Evolutionary conservation across 2,797 vertebrate genomes (phyloP), one percentile per base, ranked within the genome.

Genomic region (Alfaro cultratus): DNA sequence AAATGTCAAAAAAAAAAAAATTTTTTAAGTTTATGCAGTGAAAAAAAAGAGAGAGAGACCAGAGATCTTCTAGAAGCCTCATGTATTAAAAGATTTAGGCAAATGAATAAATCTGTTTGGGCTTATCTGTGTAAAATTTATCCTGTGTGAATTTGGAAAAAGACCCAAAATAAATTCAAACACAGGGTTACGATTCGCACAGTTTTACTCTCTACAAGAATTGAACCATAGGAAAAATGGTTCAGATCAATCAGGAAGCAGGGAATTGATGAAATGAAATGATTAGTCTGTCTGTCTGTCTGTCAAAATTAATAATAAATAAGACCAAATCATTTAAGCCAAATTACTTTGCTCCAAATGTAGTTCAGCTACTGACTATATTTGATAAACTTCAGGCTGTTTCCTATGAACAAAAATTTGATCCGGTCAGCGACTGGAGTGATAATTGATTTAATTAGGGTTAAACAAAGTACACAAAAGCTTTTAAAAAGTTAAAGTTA

Each of bases 21-120:
- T 4, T 34, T 34, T 34, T 34, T 34, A 1, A 34, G 1, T 57
- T 57, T 57, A 57, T 57, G 26, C 10, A n/a, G 26, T 29, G 12
- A 29, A 57, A 57, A 5, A 11, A 9, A 26, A 51, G 5, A 13
- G 1, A 3, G 2, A n/a, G 9, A 11, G 4, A 57, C 4, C 11
- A 60, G 12, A 60, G 11, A 60, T 13, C 12, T 60, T 31, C 11
- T 60, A 60, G 55, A 60, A 31, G n/a, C n/a, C 12, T 31, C 12
- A 31, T 31, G 12, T 60, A 31, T 29, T 60, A 60, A 60, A 60
- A 15, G 4, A 31, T 31, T 60, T 60, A 60, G 11, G n/a, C n/a
- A 60, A 60, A 60, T 60, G n/a, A 60, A 60, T 60, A 60, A 60
- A 60, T 60, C 55, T 2, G 55, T 60, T 60, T 60, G 55, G 55